A percentile compares a stretch with the other conserved stretches of the same genome.
Conservation (phyloP, 2,888 invertebrate genomes). For the Slavum lentiscoides region DNA sequence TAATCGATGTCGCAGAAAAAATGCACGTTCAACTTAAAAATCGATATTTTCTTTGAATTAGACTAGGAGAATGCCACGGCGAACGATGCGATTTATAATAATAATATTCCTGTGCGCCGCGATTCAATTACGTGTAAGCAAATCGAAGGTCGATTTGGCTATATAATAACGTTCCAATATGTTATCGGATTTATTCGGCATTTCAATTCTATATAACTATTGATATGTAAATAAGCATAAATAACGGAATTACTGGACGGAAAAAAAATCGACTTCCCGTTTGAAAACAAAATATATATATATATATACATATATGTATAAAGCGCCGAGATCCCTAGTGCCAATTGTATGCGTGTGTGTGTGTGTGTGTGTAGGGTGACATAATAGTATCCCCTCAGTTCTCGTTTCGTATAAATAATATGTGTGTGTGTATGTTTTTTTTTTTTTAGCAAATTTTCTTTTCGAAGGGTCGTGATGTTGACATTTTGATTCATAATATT, state of each 20-base stretch:
- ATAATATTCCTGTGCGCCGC: neutral
- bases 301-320: constrained; percentile 27
- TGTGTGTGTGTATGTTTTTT: neutral
- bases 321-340: constrained; percentile 9
- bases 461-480: constrained; percentile 3
- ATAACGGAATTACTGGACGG: constrained; percentile 40
- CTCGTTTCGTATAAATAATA: neutral
- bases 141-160: constrained; percentile 33
- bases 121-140: constrained; percentile 27
- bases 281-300: constrained; percentile 42
- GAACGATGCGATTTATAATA: constrained; percentile 10
- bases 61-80: neutral
- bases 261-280: constrained; percentile 41
- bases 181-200: constrained; percentile 38
- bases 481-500: neutral
- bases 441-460: constrained; percentile 3
- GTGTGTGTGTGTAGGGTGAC: constrained; percentile 5
- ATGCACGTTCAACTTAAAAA: no score
- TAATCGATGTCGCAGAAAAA: no score
- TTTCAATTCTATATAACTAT: constrained; percentile 33
- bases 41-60: neutral
- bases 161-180: constrained; percentile 30
- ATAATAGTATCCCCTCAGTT: constrained; percentile 23
- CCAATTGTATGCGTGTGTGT: neutral
- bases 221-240: constrained; percentile 50